Conservation (phyloP, 2,113 vertebrate species). For the Mirounga angustirostris region DNA sequence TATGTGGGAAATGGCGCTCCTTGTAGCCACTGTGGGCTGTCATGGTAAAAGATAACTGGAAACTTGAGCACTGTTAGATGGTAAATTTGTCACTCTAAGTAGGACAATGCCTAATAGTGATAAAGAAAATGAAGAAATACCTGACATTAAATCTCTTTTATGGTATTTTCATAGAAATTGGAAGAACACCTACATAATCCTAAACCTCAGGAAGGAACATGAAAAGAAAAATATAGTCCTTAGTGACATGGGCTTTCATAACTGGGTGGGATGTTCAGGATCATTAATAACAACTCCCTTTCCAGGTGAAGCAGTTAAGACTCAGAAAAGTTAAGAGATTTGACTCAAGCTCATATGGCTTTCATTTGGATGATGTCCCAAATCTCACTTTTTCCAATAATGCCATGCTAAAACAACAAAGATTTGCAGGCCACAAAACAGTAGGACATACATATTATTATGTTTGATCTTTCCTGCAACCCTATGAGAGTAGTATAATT, state of each 20-base stretch:
- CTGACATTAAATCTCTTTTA: slow-evolving; percentile 27
- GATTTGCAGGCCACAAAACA: not conserved
- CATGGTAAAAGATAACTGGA: slow-evolving; percentile 11
- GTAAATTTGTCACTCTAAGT: slow-evolving; percentile 62
- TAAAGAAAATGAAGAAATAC: slow-evolving; percentile 67
- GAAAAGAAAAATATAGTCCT: slow-evolving; percentile 5
- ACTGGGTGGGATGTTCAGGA: not conserved
- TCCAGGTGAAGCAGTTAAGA: slow-evolving; percentile 39
- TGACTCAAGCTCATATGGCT: not conserved
- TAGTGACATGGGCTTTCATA: not conserved
- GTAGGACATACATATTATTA: not conserved
- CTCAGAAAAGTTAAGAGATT: not conserved
- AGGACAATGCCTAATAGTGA: slow-evolving; percentile 12
- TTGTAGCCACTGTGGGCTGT: slow-evolving; percentile 25
- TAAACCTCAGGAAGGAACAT: not conserved
- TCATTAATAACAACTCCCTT: not conserved
- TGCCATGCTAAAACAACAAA: not conserved
- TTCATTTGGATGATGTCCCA: not conserved
- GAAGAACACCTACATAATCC: slow-evolving; percentile 17
- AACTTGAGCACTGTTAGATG: not conserved
- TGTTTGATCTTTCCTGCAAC: not conserved
- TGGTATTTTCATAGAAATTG: slow-evolving; percentile 42
- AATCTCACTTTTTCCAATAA: not conserved
- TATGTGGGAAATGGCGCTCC: slow-evolving; percentile 52
- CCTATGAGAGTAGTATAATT: not conserved